Evolutionary conservation across 2,113 vertebrate genomes (phyloP).

Genomic region (Hyla sarda): DNA sequence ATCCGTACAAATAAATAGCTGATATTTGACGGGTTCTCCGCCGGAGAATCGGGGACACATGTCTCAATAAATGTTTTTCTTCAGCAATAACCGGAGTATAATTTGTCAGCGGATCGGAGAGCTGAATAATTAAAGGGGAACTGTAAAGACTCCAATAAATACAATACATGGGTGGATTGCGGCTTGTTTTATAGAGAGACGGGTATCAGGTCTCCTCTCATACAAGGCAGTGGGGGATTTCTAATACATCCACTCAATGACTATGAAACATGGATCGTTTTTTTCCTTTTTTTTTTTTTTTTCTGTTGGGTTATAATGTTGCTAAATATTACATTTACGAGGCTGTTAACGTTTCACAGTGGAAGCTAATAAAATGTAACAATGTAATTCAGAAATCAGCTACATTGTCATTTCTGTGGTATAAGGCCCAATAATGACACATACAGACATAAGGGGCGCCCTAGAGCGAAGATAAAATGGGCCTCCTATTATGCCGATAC

Average conservation of each 20-base stretch:
- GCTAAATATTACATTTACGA: conserved; percentile 2
- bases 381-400: background rate
- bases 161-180: background rate
- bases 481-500: background rate
- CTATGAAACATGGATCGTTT: background rate
- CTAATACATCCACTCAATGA: background rate
- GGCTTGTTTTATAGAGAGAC: background rate
- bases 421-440: background rate
- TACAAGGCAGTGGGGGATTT: background rate
- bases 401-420: background rate
- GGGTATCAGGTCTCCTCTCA: background rate
- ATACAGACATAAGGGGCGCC: background rate
- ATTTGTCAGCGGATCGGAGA: conserved; percentile 44
- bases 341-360: background rate
- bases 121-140: conserved; percentile 55
- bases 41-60: conserved; percentile 56
- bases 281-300: background rate
- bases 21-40: conserved; percentile 91
- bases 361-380: background rate
- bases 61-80: conserved; percentile 52
- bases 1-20: conserved; percentile 99
- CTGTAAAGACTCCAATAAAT: conserved; percentile 14
- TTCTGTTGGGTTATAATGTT: background rate
- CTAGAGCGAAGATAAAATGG: background rate
- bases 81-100: conserved; percentile 40